Conservation (phyloP, 2,888 invertebrate genomes). For the Agrotis clavis region DNA sequence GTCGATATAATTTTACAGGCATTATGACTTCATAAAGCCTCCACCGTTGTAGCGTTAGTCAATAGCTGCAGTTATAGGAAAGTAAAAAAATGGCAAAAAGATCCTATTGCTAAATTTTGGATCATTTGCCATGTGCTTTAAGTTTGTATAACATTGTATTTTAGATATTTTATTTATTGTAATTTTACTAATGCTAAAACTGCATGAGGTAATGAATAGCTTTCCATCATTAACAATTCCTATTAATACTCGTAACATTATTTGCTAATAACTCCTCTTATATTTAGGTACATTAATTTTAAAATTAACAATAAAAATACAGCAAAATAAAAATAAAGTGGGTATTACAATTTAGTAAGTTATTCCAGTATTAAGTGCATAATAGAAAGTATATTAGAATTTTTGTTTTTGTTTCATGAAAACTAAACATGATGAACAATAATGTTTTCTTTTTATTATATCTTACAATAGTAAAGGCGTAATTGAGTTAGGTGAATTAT, state of each 20-base stretch:
- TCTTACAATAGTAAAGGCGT: background rate
- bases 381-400: background rate
- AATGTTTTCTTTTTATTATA: constrained; percentile 15
- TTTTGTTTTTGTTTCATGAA: background rate
- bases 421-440: constrained; percentile 2
- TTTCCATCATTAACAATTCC: background rate
- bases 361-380: background rate
- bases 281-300: background rate
- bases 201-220: background rate
- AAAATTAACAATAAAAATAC: background rate
- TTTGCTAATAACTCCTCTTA: no score
- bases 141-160: background rate
- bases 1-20: no score
- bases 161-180: background rate
- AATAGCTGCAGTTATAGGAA: background rate
- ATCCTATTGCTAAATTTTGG: no score
- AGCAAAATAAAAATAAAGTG: no score
- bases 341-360: background rate
- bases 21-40: no score
- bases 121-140: no score
- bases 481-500: background rate
- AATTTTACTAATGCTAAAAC: background rate
- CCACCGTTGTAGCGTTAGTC: no score
- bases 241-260: background rate
- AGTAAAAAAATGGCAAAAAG: no score